Evolutionary conservation across 2,888 invertebrate genomes (phyloP).

Genomic region (Timema podura): DNA sequence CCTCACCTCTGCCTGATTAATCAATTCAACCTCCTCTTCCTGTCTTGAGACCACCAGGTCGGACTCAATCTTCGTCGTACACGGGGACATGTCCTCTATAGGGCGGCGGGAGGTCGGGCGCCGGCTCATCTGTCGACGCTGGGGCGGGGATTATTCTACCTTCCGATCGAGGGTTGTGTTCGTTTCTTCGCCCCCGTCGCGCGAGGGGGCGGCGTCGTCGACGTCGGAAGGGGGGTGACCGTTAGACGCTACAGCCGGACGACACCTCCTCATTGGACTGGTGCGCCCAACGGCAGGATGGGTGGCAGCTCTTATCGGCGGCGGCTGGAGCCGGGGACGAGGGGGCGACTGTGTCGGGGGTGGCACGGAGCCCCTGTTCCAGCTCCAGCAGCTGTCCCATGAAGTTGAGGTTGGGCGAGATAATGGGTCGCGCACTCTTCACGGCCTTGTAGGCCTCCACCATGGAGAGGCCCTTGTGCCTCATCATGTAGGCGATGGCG

Average conservation of each 20-base stretch:
- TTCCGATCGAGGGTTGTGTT: not conserved
- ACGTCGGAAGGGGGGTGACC: not conserved
- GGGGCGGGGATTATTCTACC: not conserved
- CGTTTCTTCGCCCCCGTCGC: not conserved
- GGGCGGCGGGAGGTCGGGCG: not conserved
- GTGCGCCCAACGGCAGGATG: conserved; percentile 50
- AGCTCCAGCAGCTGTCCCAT: conserved; percentile 85
- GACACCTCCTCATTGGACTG: conserved; percentile 52
- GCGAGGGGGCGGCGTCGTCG: not conserved
- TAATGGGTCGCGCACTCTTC: conserved; percentile 78
- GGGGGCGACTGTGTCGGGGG: conserved; percentile 12
- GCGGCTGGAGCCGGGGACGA: conserved; percentile 23
- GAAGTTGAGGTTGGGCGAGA: conserved; percentile 93
- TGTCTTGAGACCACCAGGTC: too few relatives aligned
- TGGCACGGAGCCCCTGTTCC: conserved; percentile 60
- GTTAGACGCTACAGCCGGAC: conserved; percentile 53
- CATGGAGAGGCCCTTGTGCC: conserved; percentile 75
- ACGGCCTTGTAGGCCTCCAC: conserved; percentile 86
- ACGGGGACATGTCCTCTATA: not conserved
- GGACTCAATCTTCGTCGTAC: not conserved
- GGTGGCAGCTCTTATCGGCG: conserved; percentile 44
- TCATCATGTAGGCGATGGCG: conserved; percentile 93
- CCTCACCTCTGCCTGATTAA: too few relatives aligned
- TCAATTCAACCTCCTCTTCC: too few relatives aligned
- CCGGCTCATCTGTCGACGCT: not conserved